Conservation (phyloP, 2,888 invertebrate genomes). For the Chrysomela aeneicollis region DNA sequence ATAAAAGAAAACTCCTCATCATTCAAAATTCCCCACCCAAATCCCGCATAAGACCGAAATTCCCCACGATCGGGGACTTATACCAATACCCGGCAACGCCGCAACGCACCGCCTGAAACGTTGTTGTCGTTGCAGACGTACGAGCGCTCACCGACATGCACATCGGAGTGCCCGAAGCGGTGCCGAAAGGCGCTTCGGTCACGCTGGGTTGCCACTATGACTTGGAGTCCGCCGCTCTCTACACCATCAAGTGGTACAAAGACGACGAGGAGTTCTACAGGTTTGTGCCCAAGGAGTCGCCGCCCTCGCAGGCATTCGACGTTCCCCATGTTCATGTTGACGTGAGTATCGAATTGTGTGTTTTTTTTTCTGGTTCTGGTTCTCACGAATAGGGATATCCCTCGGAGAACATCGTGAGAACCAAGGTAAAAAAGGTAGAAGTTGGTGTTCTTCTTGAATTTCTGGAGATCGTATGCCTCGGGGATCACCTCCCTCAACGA, state of each 20-base stretch:
- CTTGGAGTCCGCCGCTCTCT: constrained; percentile 64
- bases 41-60: too few species aligned
- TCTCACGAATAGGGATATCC: too few species aligned
- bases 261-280: constrained; percentile 66
- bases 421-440: too few species aligned
- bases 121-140: constrained; percentile 54
- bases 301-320: constrained; percentile 64
- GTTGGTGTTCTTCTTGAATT: too few species aligned
- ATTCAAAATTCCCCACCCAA: too few species aligned
- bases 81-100: too few species aligned
- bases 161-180: constrained; percentile 63
- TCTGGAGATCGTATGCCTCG: too few species aligned
- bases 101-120: constrained; percentile 27
- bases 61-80: too few species aligned
- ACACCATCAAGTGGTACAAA: constrained; percentile 67
- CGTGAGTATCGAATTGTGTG: constrained; percentile 59
- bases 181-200: constrained; percentile 62
- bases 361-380: too few species aligned
- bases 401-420: too few species aligned
- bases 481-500: too few species aligned
- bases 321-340: constrained; percentile 63
- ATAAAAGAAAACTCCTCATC: too few species aligned
- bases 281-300: constrained; percentile 65
- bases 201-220: constrained; percentile 64
- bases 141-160: constrained; percentile 57